These are phyloP conservation scores for Drosophila arizonae DNA, from an alignment of 1,140 invertebrate species.

Conservation along the genomic window DNA sequence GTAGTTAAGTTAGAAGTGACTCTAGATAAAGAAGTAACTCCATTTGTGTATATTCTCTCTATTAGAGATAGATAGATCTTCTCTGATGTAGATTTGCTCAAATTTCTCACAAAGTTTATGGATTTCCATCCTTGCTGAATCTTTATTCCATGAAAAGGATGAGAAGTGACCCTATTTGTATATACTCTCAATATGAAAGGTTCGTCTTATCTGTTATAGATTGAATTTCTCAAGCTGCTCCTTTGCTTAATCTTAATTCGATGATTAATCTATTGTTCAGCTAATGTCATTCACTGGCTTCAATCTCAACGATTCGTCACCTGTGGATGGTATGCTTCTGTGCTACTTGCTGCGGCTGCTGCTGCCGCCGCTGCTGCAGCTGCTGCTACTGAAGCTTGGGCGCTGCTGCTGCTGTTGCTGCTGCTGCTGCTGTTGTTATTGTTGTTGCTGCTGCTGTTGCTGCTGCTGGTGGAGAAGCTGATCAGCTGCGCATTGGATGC, in stretches of 20 bases:
- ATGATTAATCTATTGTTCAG: neutral
- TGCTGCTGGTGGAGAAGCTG: conserved; percentile 37
- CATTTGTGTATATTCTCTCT: no score
- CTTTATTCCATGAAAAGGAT: no score
- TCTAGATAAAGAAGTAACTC: no score
- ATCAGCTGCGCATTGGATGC: conserved; percentile 76
- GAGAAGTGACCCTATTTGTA: no score
- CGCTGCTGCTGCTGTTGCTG: conserved; percentile 2
- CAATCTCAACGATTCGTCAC: conserved; percentile 18
- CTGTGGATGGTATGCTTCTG: conserved; percentile 93
- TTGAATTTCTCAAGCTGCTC: neutral
- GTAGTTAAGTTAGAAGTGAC: no score
- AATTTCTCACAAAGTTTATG: no score
- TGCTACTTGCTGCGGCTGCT: conserved; percentile 80
- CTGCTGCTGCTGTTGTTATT: neutral
- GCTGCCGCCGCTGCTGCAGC: conserved; percentile 49
- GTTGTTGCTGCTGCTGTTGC: neutral
- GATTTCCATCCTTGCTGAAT: no score
- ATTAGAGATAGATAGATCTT: neutral
- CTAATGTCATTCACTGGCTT: neutral
- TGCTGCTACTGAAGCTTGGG: conserved; percentile 1
- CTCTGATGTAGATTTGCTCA: no score
- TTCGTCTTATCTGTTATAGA: no score
- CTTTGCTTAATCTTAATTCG: neutral
- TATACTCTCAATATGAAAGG: no score